These are phyloP conservation scores for Ichneumon xanthorius DNA, from an alignment of 2,888 invertebrate genomes.

Conservation along the genomic window DNA sequence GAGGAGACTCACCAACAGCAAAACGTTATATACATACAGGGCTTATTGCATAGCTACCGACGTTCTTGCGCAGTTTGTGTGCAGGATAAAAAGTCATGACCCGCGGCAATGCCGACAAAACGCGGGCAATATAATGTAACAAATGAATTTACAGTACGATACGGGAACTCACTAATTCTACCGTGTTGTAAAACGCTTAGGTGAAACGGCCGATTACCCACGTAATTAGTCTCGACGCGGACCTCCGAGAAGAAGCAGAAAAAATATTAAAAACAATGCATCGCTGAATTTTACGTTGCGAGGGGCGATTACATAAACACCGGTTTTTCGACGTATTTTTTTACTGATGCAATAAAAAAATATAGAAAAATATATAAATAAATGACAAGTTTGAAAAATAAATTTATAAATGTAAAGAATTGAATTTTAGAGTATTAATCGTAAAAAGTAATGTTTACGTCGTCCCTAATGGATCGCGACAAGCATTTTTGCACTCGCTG, in stretches of 20 bases:
- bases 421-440: background rate
- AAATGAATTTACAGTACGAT: slow-evolving; percentile 65
- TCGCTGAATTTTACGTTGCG: background rate
- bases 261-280: background rate
- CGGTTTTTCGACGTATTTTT: background rate
- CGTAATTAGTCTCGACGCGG: background rate
- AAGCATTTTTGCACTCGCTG: too few species aligned
- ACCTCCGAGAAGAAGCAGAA: background rate
- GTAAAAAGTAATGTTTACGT: background rate
- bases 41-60: slow-evolving; percentile 37
- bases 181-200: slow-evolving; percentile 63
- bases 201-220: slow-evolving; percentile 41
- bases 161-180: slow-evolving; percentile 55
- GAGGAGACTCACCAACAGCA: slow-evolving; percentile 33
- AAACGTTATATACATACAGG: slow-evolving; percentile 13
- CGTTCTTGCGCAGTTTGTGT: slow-evolving; percentile 2
- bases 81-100: slow-evolving; percentile 51
- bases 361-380: too few species aligned
- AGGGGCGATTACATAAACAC: background rate
- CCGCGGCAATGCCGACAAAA: slow-evolving; percentile 50
- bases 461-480: background rate
- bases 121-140: slow-evolving; percentile 57
- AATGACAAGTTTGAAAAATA: too few species aligned
- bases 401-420: too few species aligned
- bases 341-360: background rate